Base-by-base conservation (phyloP, 2,113 vertebrate species). In the Motacilla tschutschensis region DNA sequence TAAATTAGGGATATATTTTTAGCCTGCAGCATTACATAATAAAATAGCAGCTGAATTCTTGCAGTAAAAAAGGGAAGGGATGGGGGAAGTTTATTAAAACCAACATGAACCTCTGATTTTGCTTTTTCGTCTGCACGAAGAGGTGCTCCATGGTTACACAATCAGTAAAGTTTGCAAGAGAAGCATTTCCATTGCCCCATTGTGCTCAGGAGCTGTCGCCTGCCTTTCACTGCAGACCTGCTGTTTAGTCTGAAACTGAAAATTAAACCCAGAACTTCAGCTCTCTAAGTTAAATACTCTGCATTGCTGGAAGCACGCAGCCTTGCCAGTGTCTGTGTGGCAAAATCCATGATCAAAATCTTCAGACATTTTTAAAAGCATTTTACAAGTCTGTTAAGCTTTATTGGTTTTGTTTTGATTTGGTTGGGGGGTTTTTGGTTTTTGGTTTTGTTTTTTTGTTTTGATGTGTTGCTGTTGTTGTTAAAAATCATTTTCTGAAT, bases 241-340 rank as follows among this genome's bases (percentile, higher is more conserved):
- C 91, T 96, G 91, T 95, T 95, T 95, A 95, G 90, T 96, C 95
- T 96, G 92, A 95, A 94, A 81, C 83, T 83, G 90, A 85, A 96
- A 96, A 96, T 96, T 92, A 95, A 96, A 95, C 82, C 88, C 93
- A 93, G 94, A 95, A 81, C 83, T 93, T 94, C 72, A 63, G 85
- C 85, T 89, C 79, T 93, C 67, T 48, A n/a, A 77, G 53, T 94
- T 91, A 83, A 94, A 85, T 91, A 38, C 53, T 79, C 21, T 60
- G 57, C 64, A 36, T 94, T 82, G 83, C 76, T 85, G 93, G 77
- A 80, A 90, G 79, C 48, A 43, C 14, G 12, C 57, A 80, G 76
- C 60, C 82, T 89, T 75, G 63, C 87, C 73, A 86, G 16, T 83
- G 88, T 91, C 93, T 95, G 79, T 87, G 85, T 91, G 92, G 87